Conservation (phyloP, 2,113 vertebrate species). For the Oryzias curvinotus region DNA sequence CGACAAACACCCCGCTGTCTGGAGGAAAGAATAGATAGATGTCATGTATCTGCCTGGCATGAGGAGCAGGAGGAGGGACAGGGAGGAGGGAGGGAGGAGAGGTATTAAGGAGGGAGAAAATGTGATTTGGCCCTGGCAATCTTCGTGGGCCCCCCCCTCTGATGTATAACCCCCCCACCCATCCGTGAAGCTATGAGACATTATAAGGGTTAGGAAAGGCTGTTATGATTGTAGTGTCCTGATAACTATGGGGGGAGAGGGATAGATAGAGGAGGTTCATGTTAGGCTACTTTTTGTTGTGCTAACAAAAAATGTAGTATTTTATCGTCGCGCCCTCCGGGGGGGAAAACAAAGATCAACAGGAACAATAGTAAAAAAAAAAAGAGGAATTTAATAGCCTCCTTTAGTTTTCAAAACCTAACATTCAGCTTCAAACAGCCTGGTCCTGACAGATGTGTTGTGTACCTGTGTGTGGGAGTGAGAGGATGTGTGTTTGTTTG, state of each 20-base stretch:
- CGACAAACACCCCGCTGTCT: slow-evolving; percentile 66
- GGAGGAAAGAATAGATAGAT: slow-evolving; percentile 57
- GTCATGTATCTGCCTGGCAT: slow-evolving; percentile 57
- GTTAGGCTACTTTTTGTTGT: slow-evolving; percentile 56
- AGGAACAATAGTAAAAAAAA: slow-evolving; percentile 1
- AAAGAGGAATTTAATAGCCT: not conserved
- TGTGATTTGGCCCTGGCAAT: slow-evolving; percentile 67
- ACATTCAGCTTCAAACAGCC: slow-evolving; percentile 21
- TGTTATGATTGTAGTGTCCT: slow-evolving; percentile 52
- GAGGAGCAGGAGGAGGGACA: slow-evolving; percentile 29
- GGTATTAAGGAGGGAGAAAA: slow-evolving; percentile 42
- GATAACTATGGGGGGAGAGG: slow-evolving; percentile 27
- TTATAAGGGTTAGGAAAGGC: slow-evolving; percentile 22
- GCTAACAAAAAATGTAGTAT: slow-evolving; percentile 21
- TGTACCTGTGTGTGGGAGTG: not conserved
- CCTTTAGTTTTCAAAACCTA: not conserved
- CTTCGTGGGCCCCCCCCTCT: slow-evolving; percentile 49
- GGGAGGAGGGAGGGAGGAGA: not conserved
- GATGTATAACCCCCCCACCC: slow-evolving; percentile 33
- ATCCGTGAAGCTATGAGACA: slow-evolving; percentile 15
- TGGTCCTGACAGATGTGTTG: slow-evolving; percentile 23
- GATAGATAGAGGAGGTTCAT: slow-evolving; percentile 25
- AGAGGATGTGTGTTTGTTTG: slow-evolving; percentile 17
- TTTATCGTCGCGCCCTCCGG: slow-evolving; percentile 2
- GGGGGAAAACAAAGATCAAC: slow-evolving; percentile 8